A percentile compares a stretch with the other conserved stretches of the same genome.
Evolutionary conservation across 2,797 vertebrate genomes (phyloP).

Genomic region (Oryzias sinensis): DNA sequence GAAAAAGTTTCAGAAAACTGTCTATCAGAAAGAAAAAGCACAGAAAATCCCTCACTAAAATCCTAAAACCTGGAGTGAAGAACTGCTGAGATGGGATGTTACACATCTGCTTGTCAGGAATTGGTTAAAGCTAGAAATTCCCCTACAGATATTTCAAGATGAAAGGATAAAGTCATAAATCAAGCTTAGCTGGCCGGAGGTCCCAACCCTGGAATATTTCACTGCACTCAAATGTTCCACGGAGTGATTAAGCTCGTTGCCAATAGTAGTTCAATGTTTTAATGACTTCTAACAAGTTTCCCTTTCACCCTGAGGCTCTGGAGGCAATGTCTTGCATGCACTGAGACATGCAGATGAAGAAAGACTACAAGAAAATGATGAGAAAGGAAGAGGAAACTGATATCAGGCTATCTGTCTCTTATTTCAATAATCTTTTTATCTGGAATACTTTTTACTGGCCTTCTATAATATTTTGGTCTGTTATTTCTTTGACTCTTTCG

Average conservation of each 20-base stretch:
- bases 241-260: conserved; percentile 66
- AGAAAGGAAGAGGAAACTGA: conserved; percentile 4
- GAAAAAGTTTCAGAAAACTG: not conserved
- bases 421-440: conserved; percentile 2
- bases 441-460: no score
- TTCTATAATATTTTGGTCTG: no score
- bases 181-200: conserved; percentile 54
- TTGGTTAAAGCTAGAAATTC: conserved; percentile 31
- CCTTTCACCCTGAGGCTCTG: conserved; percentile 45
- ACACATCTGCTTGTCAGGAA: conserved; percentile 48
- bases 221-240: conserved; percentile 61
- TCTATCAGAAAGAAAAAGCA: conserved; percentile 12
- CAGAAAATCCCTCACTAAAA: conserved; percentile 3
- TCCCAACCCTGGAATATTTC: conserved; percentile 51
- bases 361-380: conserved; percentile 13
- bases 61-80: conserved; percentile 18
- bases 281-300: conserved; percentile 59
- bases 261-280: conserved; percentile 58
- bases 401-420: no score
- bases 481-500: no score
- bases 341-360: conserved; percentile 36
- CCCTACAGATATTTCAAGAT: conserved; percentile 40
- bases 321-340: conserved; percentile 44
- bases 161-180: conserved; percentile 58
- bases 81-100: conserved; percentile 39